Evolutionary conservation across 2,888 invertebrate species (phyloP), one percentile per base, ranked within the genome.

Genomic region (Eurois occulta): DNA sequence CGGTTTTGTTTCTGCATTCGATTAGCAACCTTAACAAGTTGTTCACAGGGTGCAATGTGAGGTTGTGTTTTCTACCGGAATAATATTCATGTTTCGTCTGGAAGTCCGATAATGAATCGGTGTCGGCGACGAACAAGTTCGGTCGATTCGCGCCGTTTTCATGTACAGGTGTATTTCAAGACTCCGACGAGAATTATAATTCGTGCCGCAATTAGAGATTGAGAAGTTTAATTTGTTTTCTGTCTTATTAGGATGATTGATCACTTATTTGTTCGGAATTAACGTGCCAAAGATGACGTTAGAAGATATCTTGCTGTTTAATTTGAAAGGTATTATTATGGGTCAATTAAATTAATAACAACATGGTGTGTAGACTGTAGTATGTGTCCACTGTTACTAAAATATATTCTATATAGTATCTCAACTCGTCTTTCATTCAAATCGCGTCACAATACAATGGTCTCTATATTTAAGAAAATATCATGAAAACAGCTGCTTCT

Each of bases 101-200:
- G 92, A 94, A 94, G 94, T 92, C 92, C 87, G 95, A 94, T 96
- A 96, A 96, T 96, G 95, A 96, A 96, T 96, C 95, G 95, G 91
- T 93, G 93, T 92, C 93, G 92, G 90, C 93, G 92, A 91, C 93
- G 93, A 94, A 94, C 95, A 94, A 94, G 95, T 95, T 93, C 92
- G 92, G 91, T 92, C 92, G 93, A 94, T 94, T 94, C 93, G 91
- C 92, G 84, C 90, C 92, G 91, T 91, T 90, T 92, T 90, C 92
- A 90, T 92, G 90, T 90, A 88, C 90, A 88, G 90, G 90, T 86
- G 90, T 88, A 86, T 88, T 91, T 86, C 86, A 89, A 91, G 91
- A 90, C 83, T 82, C 86, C 82, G 91, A 88, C 90, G 89, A 76
- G 77, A 73, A 83, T 82, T 86, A 89, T 74, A 84, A 82, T 86